These are phyloP conservation scores for Actinemys pallida DNA, from an alignment of 2,113 vertebrate genomes.

Conservation along the genomic window DNA sequence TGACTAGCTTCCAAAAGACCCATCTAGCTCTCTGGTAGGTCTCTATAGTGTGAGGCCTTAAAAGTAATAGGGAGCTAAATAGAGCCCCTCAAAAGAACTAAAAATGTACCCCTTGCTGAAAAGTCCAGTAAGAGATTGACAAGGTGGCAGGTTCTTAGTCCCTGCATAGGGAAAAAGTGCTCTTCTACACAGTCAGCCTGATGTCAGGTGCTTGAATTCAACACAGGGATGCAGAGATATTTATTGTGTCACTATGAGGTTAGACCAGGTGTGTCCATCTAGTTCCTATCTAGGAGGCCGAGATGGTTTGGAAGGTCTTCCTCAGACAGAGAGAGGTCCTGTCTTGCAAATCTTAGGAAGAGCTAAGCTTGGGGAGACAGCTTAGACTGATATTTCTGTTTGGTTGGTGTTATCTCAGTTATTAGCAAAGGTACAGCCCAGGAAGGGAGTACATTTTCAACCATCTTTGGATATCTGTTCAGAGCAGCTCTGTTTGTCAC, in stretches of 20 bases:
- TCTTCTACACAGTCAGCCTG: background rate
- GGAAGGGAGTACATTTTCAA: background rate
- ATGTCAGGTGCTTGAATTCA: background rate
- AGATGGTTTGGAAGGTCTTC: background rate
- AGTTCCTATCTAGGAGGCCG: background rate
- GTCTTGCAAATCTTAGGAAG: background rate
- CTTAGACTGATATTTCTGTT: background rate
- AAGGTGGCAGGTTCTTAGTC: background rate
- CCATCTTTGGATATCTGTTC: background rate
- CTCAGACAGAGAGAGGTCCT: background rate
- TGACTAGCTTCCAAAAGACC: background rate
- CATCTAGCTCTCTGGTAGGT: background rate
- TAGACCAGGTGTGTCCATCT: background rate
- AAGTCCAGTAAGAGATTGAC: background rate
- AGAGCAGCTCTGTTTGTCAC: fast-evolving
- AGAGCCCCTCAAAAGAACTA: background rate
- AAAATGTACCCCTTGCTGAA: background rate
- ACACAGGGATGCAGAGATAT: background rate
- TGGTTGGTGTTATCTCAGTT: background rate
- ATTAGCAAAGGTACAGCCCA: background rate
- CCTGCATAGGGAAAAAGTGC: background rate
- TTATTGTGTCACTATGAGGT: background rate
- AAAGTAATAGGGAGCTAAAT: background rate
- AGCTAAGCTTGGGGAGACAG: background rate
- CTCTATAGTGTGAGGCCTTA: background rate